A percentile compares a stretch with the other conserved stretches of the same genome.
Conservation (phyloP, 2,888 invertebrate genomes). For the Lithosia quadra region DNA sequence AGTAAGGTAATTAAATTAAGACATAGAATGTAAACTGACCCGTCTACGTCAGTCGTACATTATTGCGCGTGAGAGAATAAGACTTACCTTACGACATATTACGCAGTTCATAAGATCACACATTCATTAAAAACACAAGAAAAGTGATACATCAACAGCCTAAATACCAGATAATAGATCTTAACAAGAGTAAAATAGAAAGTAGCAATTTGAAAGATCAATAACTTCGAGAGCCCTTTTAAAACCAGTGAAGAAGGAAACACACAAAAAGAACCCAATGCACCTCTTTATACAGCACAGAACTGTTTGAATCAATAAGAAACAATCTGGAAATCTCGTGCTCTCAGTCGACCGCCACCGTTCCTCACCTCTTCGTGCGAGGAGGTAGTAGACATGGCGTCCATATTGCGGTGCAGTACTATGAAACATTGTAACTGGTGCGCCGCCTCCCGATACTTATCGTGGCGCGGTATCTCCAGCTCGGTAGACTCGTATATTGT, state of each 20-base stretch:
- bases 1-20: no score
- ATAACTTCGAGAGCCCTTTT: background rate
- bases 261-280: background rate
- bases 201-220: background rate
- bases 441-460: conserved; percentile 65
- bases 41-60: background rate
- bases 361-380: conserved; percentile 67
- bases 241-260: conserved; percentile 5
- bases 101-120: background rate
- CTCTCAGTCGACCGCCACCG: conserved; percentile 11
- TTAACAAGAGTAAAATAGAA: background rate
- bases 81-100: background rate
- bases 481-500: conserved; percentile 78
- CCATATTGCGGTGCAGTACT: conserved; percentile 58
- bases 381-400: conserved; percentile 58
- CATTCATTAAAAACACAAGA: background rate
- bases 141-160: background rate
- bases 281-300: background rate
- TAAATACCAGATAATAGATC: background rate
- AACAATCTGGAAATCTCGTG: conserved; percentile 15
- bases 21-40: background rate
- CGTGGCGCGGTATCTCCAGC: conserved; percentile 53
- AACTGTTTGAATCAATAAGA: conserved; percentile 15
- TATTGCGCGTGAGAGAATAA: background rate
- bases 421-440: conserved; percentile 68